Base-by-base conservation (phyloP, 2,888 invertebrate species). In the Hypsopygia costalis region DNA sequence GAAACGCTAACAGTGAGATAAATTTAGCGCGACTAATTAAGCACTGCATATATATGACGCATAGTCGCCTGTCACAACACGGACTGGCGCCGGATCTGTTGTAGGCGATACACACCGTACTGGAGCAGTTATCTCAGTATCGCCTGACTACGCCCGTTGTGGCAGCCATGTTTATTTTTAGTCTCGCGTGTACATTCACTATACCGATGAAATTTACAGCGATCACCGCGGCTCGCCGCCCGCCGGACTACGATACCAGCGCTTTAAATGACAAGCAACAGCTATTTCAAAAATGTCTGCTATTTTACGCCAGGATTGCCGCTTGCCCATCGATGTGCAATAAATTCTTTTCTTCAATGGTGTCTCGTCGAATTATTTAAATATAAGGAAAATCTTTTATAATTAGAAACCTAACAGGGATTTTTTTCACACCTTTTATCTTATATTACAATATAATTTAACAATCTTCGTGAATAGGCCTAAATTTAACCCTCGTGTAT, bases 161-260 rank as follows among this genome's bases (percentile, higher is more conserved):
- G 69, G 62, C 67, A 63, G 69, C 75, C 77, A 68, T 74, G 77
- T 81, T 80, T 86, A 85, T 85, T 83, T 86, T 86, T 82, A 81
- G 80, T 71, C 69, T 74, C 73, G 76, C 68, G 68, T 76, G 69
- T 77, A 78, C 74, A 80, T 80, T 81, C 77, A 76, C 76, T 75
- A 74, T 77, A 76, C 73, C 78, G 65, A 77, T 82, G 76, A 82
- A 83, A 82, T 82, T 81, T 81, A 80, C 79, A 80, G 69, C 71
- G 70, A 74, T 62, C 69, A 63, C 69, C 54, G 65, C 59, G 58
- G 55, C 67, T 63, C 64, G 60, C 67, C 65, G 68, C 65, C 62
- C 69, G 64, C 69, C 62, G 68, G 69, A 69, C 71, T 58, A 62
- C 66, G 74, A 81, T 79, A 79, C 71, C 68, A 62, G 64, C 69